These are phyloP conservation scores for Hycleus phaleratus DNA, from an alignment of 1,140 invertebrate genomes.

Conservation along the genomic window DNA sequence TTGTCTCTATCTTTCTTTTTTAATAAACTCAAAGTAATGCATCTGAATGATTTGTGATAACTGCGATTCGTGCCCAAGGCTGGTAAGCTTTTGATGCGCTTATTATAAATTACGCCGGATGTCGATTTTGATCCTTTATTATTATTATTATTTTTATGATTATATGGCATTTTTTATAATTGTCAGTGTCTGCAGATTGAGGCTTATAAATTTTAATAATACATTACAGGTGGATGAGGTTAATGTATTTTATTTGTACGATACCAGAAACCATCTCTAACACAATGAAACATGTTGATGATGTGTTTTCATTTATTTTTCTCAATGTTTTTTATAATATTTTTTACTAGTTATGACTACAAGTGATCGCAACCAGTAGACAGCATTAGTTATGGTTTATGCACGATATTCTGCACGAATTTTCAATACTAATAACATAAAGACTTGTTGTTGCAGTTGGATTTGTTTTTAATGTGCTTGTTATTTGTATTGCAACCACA, in stretches of 20 bases:
- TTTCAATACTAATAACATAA: background rate
- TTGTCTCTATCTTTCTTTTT: no score
- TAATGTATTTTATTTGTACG: no score
- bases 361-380: conserved; percentile 31
- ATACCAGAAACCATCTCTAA: conserved; percentile 14
- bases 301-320: conserved; percentile 5
- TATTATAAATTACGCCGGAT: conserved; percentile 5
- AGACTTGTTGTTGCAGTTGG: no score
- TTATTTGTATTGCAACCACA: no score
- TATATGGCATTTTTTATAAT: background rate
- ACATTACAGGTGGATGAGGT: conserved; percentile 20
- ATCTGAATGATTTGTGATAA: no score
- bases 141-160: no score
- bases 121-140: background rate
- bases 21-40: no score
- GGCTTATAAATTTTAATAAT: conserved; percentile 10
- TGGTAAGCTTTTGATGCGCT: conserved; percentile 30
- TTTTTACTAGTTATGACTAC: conserved; percentile 41
- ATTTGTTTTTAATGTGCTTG: no score
- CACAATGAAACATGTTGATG: conserved; percentile 16
- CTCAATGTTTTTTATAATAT: conserved; percentile 13
- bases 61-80: conserved; percentile 9
- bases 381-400: conserved; percentile 11
- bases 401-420: conserved; percentile 15
- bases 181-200: conserved; percentile 8